Evolutionary conservation across 2,797 vertebrate species (phyloP).

Genomic region (Schizopygopsis malacanthus): DNA sequence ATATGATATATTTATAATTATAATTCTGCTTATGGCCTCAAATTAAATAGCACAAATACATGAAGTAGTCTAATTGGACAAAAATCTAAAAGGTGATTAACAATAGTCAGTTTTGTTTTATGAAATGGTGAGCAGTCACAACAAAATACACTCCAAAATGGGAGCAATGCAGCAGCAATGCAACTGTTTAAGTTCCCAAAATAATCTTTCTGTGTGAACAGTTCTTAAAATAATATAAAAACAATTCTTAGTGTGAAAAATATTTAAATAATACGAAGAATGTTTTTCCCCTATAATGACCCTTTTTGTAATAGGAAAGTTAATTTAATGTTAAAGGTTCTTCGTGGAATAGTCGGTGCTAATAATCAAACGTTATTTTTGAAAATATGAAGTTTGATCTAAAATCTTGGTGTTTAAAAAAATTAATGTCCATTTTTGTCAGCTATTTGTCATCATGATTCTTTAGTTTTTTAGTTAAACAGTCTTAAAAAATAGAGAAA

Average conservation of each 20-base stretch:
- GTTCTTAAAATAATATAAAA: neutral
- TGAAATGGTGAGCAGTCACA: neutral
- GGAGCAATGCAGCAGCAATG: neutral
- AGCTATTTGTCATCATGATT: neutral
- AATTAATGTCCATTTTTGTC: neutral
- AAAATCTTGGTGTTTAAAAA: neutral
- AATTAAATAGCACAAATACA: neutral
- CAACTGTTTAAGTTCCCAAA: neutral
- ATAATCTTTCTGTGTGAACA: neutral
- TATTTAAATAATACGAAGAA: neutral
- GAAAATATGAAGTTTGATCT: neutral
- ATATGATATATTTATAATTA: neutral
- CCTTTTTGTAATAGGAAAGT: neutral
- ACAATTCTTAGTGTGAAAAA: neutral
- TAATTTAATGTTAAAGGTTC: neutral
- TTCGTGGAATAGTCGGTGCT: neutral
- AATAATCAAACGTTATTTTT: neutral
- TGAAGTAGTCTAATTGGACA: neutral
- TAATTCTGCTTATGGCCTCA: neutral
- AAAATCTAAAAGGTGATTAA: neutral
- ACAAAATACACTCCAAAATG: neutral
- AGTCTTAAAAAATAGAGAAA: neutral
- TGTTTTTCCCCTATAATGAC: neutral
- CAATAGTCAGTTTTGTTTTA: neutral
- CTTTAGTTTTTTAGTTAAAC: no score